These are phyloP conservation scores for Chelonus insularis DNA, from an alignment of 1,140 invertebrate species.

Conservation along the genomic window DNA sequence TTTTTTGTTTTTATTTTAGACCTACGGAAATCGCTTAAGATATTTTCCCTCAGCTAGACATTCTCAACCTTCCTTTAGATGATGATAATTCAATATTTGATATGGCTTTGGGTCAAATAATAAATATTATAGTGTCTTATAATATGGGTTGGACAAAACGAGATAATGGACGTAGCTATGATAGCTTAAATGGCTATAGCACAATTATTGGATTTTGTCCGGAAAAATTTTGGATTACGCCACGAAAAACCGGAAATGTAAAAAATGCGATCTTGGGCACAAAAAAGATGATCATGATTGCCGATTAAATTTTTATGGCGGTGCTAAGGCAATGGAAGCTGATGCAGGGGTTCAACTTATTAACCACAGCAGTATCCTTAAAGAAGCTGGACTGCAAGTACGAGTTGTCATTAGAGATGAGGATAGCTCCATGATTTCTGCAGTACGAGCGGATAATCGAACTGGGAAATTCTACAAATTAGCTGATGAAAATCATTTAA, in stretches of 20 bases:
- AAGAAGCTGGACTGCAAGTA: constrained; percentile 18
- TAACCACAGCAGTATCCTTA: constrained; percentile 16
- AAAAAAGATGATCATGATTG: constrained; percentile 25
- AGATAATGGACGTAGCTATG: neutral
- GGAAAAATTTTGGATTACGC: neutral
- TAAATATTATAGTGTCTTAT: neutral
- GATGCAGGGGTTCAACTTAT: constrained; percentile 19
- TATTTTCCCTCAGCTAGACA: constrained; percentile 1
- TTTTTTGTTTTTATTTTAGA: constrained; percentile 7
- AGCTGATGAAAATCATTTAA: constrained; percentile 21
- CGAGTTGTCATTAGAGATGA: constrained; percentile 25
- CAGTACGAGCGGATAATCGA: constrained; percentile 10
- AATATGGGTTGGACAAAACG: neutral
- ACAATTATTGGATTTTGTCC: neutral
- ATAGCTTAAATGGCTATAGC: neutral
- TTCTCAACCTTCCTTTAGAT: neutral
- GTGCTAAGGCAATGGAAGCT: constrained; percentile 29
- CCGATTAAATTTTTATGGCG: constrained; percentile 26
- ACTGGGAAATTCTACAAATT: constrained; percentile 19
- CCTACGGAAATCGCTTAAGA: constrained; percentile 1
- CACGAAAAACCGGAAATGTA: neutral
- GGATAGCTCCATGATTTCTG: constrained; percentile 19
- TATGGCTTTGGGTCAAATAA: neutral
- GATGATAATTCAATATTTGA: neutral
- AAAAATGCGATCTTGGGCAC: constrained; percentile 8